phyloP scores from a whole-genome alignment of 2,888 invertebrate species.

The Polylopha cassiicola region DNA sequence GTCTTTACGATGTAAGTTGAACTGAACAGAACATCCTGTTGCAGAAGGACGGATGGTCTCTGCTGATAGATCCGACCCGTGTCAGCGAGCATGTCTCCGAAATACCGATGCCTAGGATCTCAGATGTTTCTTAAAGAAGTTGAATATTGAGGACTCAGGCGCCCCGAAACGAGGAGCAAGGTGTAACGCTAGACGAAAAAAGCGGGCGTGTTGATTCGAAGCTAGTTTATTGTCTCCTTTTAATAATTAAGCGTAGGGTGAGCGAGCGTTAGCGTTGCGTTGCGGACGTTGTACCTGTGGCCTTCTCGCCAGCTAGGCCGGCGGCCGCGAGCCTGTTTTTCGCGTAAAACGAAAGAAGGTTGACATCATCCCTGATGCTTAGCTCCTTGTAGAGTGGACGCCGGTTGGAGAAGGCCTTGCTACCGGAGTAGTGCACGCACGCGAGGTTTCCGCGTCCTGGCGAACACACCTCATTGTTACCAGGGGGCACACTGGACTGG shows the following conservation, averaged over 20 bases:
- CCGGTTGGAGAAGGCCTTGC: constrained; percentile 86
- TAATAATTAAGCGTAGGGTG: constrained; percentile 65
- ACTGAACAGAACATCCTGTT: too few relatives aligned
- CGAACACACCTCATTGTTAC: constrained; percentile 67
- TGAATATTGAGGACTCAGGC: too few relatives aligned
- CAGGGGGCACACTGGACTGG: constrained; percentile 56
- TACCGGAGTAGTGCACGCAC: constrained; percentile 89
- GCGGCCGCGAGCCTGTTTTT: constrained; percentile 85
- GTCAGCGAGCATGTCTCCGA: too few relatives aligned
- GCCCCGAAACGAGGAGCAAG: too few relatives aligned
- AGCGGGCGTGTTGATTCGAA: constrained; percentile 19
- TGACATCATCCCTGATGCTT: constrained; percentile 90
- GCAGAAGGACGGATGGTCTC: too few relatives aligned
- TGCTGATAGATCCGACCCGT: too few relatives aligned
- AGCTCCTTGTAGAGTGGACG: constrained; percentile 84
- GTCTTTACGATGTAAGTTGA: too few relatives aligned
- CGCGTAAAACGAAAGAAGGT: constrained; percentile 91
- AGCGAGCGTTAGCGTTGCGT: constrained; percentile 63
- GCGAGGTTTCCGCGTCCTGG: constrained; percentile 90
- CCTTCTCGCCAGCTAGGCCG: constrained; percentile 66
- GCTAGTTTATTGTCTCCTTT: constrained; percentile 52
- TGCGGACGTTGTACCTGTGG: constrained; percentile 66
- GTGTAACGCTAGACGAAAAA: constrained; percentile 4
- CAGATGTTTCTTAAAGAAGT: too few relatives aligned
- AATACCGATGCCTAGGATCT: too few relatives aligned